phyloP scores from a whole-genome alignment of 2,797 vertebrate genomes.

The Gila robusta region DNA sequence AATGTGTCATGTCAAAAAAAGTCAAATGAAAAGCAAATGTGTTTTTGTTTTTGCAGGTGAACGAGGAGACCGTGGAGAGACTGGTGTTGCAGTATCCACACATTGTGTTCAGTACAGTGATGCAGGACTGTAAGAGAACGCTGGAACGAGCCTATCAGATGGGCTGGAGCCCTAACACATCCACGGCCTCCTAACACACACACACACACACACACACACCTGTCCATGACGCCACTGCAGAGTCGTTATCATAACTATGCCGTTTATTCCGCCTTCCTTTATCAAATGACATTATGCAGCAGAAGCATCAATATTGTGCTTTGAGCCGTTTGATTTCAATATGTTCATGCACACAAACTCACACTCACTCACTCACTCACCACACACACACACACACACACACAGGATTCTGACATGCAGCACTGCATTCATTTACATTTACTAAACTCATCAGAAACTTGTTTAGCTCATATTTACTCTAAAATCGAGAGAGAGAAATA shows the following conservation, averaged over 20 bases:
- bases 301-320: conserved; percentile 36
- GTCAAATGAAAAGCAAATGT: not conserved
- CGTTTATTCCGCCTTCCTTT: conserved; percentile 52
- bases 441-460: conserved; percentile 1
- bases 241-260: conserved; percentile 41
- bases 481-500: not conserved
- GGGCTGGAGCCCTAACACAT: conserved; percentile 97
- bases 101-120: conserved; percentile 98
- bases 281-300: conserved; percentile 46
- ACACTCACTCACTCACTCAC: not conserved
- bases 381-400: not conserved
- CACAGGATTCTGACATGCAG: not conserved
- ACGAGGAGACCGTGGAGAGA: conserved; percentile 94
- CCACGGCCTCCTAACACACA: conserved; percentile 85
- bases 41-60: conserved; percentile 81
- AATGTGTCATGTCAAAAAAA: not conserved
- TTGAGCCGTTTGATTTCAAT: conserved; percentile 19
- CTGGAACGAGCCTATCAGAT: conserved; percentile 98
- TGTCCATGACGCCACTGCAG: conserved; percentile 20
- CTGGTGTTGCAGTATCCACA: conserved; percentile 96
- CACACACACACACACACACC: conserved; percentile 40
- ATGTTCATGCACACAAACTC: not conserved
- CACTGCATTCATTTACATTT: not conserved
- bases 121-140: conserved; percentile 99
- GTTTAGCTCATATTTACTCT: not conserved